Evolutionary conservation across 2,888 invertebrate genomes (phyloP).

Genomic region (Macrosoma leucophasiata): DNA sequence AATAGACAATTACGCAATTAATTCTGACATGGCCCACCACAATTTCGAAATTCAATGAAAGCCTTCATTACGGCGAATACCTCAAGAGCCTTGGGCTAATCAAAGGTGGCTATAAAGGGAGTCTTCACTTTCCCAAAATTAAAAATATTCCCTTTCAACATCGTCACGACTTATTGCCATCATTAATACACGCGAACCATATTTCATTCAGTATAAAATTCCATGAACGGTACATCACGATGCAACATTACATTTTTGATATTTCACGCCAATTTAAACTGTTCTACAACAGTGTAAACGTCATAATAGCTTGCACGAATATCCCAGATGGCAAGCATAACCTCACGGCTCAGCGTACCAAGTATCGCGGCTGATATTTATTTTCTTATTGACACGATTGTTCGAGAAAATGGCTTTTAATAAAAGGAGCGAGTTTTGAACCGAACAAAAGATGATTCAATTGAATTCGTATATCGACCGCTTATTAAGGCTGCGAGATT

Average conservation of each 20-base stretch:
- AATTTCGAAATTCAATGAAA: conserved; percentile 5
- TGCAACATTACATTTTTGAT: conserved; percentile 16
- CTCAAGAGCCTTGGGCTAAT: conserved; percentile 23
- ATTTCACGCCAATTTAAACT: conserved; percentile 8
- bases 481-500: conserved; percentile 9
- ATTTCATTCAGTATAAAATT: conserved; percentile 30
- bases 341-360: conserved; percentile 18
- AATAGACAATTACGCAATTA: too few relatives aligned
- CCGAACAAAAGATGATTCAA: conserved; percentile 47
- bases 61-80: conserved; percentile 4
- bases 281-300: conserved; percentile 8
- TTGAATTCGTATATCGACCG: conserved; percentile 37
- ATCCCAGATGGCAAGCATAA: conserved; percentile 19
- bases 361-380: conserved; percentile 24
- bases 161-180: conserved; percentile 40
- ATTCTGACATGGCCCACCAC: too few relatives aligned
- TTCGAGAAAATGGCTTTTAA: conserved; percentile 25
- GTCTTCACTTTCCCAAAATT: conserved; percentile 42
- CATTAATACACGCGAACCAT: conserved; percentile 24
- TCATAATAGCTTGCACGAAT: conserved; percentile 18
- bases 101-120: conserved; percentile 28
- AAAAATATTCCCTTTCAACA: conserved; percentile 28
- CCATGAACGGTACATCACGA: conserved; percentile 21
- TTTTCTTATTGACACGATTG: conserved; percentile 28
- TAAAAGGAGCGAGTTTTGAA: conserved; percentile 28